Base-by-base conservation (phyloP, 2,113 vertebrate species). In the Vulpes lagopus region DNA sequence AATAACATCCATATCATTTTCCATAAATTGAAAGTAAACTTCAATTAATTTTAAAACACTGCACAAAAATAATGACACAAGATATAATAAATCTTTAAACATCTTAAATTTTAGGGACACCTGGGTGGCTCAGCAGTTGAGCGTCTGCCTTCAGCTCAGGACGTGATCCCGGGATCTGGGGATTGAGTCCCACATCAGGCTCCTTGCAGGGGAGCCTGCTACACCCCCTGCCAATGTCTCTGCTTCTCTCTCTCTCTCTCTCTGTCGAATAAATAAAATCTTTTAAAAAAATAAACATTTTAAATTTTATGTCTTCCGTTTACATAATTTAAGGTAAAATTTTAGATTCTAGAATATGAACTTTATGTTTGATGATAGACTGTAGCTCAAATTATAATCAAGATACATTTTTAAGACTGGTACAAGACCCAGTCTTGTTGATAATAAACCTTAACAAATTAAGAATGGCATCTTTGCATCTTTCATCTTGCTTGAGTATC, bases 401-500 rank as follows among this genome's bases (percentile, higher is more conserved):
- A 89, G 85, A 97, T 89, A 84, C 17, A 97, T 92, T 91, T 96
- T 86, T 86, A 95, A 93, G 43, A 92, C 67, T 71, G 53, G 35
- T 65, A 87, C 9, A 81, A 84, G 79, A 93, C 30, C 69, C 80
- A 85, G 59, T 49, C 87, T 59, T 82, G 87, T 22, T 96, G 92
- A 97, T 92, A 96, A 95, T 88, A 96, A 76, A 89, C 80, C 79
- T 90, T 65, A 96, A 20, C 89, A 96, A 98, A 98, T 98, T 95
- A 98, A 97, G 96, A 98, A 0, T 96, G 93, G 92, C 98, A 98
- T 90, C 62, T 97, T 95, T 96, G 93, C 97, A 98, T 93, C 79
- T 98, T 97, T 97, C 86, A 98, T 97, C 97, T 97, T 97, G 90
- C 95, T 97, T 89, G 22, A n/a, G 60, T 23, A 86, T 16, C 91